Base-by-base conservation (phyloP, 2,113 vertebrate species). In the Protobothrops flavoviridis region DNA sequence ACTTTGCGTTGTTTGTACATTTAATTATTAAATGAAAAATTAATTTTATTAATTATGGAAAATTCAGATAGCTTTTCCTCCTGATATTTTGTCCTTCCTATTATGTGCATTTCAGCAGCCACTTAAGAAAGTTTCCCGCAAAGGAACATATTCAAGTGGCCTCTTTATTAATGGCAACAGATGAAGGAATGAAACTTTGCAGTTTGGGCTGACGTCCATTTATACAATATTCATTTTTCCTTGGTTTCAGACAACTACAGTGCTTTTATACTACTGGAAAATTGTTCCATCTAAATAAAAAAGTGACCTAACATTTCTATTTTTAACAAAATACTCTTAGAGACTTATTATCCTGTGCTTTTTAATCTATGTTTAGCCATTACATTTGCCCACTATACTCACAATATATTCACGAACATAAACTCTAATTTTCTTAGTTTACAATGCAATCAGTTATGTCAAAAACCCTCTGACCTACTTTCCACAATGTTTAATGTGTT, bases 191-290 rank as follows among this genome's bases (percentile, higher is more conserved):
- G 87, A 87, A n/a, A 5, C 90, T 89, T 94, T 95, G 94, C 90
- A 96, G 95, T 95, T 94, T 96, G 94, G 94, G 94, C 95, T 95
- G 94, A 95, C 91, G 89, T 95, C 95, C 94, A 95, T 89, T 94
- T 96, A 94, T 8, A 92, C 85, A 93, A 93, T 95, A 96, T 95
- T 93, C 52, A 94, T 96, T 97, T 50, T 94, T 95, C 96, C 93
- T 94, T 94, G 95, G 95, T 92, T 96, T 95, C 94, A 96, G 91
- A 92, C 95, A 96, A 95, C 95, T 87, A 0, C 0, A 96, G 45
- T 96, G 96, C 96, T 98, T 98, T 96, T 95, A 69, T 95, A 97
- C 94, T 89, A 94, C 95, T 93, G 90, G 93, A 97, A 97, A 97
- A 97, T 95, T 96, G 94, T 89, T 92, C 91, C 94, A 95, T 92